Base-by-base conservation (phyloP, 1,140 invertebrate species). In the Adelges cooleyi region DNA sequence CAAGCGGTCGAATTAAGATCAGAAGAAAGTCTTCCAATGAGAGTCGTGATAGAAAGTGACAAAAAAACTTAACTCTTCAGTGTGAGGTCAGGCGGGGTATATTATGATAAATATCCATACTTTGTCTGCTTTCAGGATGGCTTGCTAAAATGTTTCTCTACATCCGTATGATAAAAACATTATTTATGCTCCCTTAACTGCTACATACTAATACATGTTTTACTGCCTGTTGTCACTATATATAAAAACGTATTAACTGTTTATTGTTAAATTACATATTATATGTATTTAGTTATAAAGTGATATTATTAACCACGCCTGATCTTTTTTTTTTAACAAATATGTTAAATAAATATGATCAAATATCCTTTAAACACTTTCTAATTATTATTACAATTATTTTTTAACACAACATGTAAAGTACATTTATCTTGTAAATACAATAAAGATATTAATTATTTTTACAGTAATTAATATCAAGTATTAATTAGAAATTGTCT, bases 111-210 rank as follows among this genome's bases (percentile, higher is more conserved):
- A 62, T 22, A 22, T 62, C 17, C 10, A 22, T 44, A 48, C 25
- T 56, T 46, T 46, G 44, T 46, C 42, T 62, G 56, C 46, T 62
- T 62, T 62, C 56, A 62, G 56, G 56, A 62, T 62, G 56, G 56
- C 56, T 62, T 62, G 56, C 56, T 40, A 62, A 48, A 62, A 62
- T 25, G 40, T 42, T 62, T 62, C 56, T 62, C 56, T 62, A 25
- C 56, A 62, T 62, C 56, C 56, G 56, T 62, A 62, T 62, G 56
- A 62, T 62, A 22, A 59, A 44, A 44, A n/a, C n/a, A n/a, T n/a
- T n/a, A 46, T 29, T 62, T 62, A 48, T 62, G 23, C 42, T 62
- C 27, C 2, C 17, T 46, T 62, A 20, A 46, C 46, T 29, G 40
- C 42, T 48, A 36, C 29, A 29, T 62, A 62, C 56, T 62, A 62